Base-by-base conservation (phyloP, 2,113 vertebrate genomes). In the Melanerpes aurifrons region DNA sequence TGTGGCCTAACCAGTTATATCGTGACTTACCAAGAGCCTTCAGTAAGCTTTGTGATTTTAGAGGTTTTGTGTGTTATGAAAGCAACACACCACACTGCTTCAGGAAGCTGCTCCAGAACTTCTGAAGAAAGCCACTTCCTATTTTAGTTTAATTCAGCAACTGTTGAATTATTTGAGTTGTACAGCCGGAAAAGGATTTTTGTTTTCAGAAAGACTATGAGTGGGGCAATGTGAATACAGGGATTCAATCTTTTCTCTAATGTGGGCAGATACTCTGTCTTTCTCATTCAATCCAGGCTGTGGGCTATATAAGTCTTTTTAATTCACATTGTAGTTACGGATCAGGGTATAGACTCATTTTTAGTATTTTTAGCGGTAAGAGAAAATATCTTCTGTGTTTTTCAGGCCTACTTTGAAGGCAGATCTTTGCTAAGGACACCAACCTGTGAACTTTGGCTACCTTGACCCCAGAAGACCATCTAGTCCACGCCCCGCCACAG, bases 31-130 rank as follows among this genome's bases (percentile, higher is more conserved):
- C 1, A 0, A 89, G 54, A 56, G 12, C 32, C 32, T 84, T 84
- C 37, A 76, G 25, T 61, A 82, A 70, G 18, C 28, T 79, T 70
- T 48, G 40, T 82, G 62, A 67, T 62, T 19, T 63, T 80, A 76
- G 54, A 48, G 35, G 37, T 62, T 78, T 79, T 28, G 57, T 53
- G 28, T 9, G 5, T 74, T 50, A 58, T 54, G 31, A 85, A 81
- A 84, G 26, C n/a, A 92, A 77, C 25, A 72, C 35, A 82, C 40
- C 62, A 48, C 22, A 71, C 45, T 64, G 40, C 43, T 86, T 79
- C 68, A 93, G 77, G 68, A 95, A 80, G 54, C 54, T 79, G 69
- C 77, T 89, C 85, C 73, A 89, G 82, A 86, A 79, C 54, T 89
- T 91, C 57, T 86, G 28, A 75, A 79, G 76, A 78, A 82, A 83